Evolutionary conservation across 2,888 invertebrate species (phyloP).

Genomic region (Euspilapteryx auroguttella): DNA sequence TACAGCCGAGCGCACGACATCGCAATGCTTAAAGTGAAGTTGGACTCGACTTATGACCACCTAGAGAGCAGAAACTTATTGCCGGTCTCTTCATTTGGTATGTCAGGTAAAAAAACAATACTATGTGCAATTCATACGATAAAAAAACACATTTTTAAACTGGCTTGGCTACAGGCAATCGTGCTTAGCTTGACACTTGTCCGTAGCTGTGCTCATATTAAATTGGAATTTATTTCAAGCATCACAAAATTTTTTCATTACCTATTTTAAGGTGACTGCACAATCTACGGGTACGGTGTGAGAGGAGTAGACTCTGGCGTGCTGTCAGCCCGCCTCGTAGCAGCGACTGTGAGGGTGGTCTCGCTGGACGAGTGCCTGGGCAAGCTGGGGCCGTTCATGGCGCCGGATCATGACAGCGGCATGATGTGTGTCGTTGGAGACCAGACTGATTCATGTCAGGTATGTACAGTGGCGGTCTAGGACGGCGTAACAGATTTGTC

Average conservation of each 20-base stretch:
- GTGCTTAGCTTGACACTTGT: no score
- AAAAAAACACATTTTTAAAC: no score
- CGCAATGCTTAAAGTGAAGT: conserved; percentile 27
- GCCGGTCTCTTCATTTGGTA: conserved; percentile 33
- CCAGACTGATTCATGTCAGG: conserved; percentile 42
- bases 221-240: conserved; percentile 8
- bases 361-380: conserved; percentile 33
- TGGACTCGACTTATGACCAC: conserved; percentile 20
- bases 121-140: no score
- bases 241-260: no score
- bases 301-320: conserved; percentile 13
- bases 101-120: conserved; percentile 37
- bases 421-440: conserved; percentile 47
- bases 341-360: conserved; percentile 24
- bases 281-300: conserved; percentile 38
- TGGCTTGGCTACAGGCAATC: no score
- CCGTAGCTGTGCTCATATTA: no score
- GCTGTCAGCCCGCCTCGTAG: conserved; percentile 20
- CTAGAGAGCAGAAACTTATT: conserved; percentile 19
- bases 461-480: no score
- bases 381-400: conserved; percentile 23
- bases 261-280: conserved; percentile 46
- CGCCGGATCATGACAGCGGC: conserved; percentile 27
- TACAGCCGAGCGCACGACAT: conserved; percentile 38
- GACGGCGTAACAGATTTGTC: no score